Evolutionary conservation across 2,888 invertebrate genomes (phyloP), one percentile per base, ranked within the genome.

Genomic region (Euproctis similis): DNA sequence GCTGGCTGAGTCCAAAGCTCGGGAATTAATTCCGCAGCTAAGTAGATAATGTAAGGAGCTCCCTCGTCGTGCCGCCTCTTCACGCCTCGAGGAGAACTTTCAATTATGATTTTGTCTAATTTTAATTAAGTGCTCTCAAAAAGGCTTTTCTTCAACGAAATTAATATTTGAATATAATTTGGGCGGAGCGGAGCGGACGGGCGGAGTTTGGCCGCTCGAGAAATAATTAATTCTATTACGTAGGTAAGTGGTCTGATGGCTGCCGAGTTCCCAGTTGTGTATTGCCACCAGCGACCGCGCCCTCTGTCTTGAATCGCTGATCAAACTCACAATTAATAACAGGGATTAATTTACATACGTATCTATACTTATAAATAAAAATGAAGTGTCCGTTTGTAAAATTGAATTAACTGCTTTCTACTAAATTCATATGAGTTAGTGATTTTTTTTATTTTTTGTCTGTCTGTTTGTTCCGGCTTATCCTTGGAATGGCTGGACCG

Each of bases 91-190:
- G 77, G 76, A 80, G 80, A 82, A 84, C 78, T 80, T 84, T 84
- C 84, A 84, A 82, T 84, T 84, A 84, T 78, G 77, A 84, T 82
- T 84, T 84, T 80, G 81, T 82, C 81, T 82, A 82, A 84, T 82
- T 82, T 84, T 82, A 82, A 84, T 84, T 82, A 84, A 82, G 82
- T 78, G 78, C 74, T 81, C 78, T 82, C 78, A 73, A 78, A 78
- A 80, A 81, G 78, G 80, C 78, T 77, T 82, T 81, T 74, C 81
- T 76, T 70, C 75, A 73, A 67, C 70, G 75, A 81, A 85, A 84
- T 85, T 85, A 84, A 82, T 85, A 85, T 84, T 85, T 82, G 80
- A 82, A 81, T 82, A 81, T 82, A 85, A 85, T 81, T 84, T 82
- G 64, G 80, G 84, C 65, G 72, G 82, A 73, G 66, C 84, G 75